Evolutionary conservation across 2,888 invertebrate species (phyloP).

Genomic region (Matsumyia berberina): DNA sequence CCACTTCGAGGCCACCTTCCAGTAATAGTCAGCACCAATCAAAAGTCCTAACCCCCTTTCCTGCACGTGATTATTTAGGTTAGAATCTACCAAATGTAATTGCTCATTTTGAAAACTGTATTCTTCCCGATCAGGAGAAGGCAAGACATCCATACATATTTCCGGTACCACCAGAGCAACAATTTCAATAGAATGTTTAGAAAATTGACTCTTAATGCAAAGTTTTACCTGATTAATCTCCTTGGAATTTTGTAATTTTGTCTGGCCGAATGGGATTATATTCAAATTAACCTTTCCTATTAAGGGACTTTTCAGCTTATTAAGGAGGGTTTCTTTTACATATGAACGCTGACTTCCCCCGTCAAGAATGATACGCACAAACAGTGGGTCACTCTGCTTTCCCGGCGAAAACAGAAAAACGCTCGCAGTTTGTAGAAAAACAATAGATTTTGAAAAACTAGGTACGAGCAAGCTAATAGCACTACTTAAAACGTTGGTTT

Average conservation of each 20-base stretch:
- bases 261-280: conserved; percentile 1
- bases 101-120: not conserved
- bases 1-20: too few species aligned
- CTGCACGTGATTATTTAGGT: too few species aligned
- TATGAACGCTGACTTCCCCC: conserved; percentile 1
- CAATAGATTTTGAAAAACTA: too few species aligned
- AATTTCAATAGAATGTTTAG: not conserved
- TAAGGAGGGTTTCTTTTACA: not conserved
- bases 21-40: too few species aligned
- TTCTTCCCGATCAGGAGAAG: not conserved
- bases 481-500: too few species aligned
- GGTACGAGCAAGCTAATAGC: too few species aligned
- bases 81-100: not conserved
- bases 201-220: not conserved
- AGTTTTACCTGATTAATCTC: conserved; percentile 1
- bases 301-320: not conserved
- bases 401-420: not conserved
- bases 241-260: not conserved
- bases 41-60: too few species aligned
- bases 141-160: not conserved
- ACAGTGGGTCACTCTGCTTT: not conserved
- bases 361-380: conserved; percentile 3
- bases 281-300: not conserved
- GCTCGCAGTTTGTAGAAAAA: too few species aligned
- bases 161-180: not conserved